Percentiles rank a stretch among this genome's conserved stretches.
phyloP scores from a whole-genome alignment of 2,888 invertebrate species.

The Sarcophaga rosellei region DNA sequence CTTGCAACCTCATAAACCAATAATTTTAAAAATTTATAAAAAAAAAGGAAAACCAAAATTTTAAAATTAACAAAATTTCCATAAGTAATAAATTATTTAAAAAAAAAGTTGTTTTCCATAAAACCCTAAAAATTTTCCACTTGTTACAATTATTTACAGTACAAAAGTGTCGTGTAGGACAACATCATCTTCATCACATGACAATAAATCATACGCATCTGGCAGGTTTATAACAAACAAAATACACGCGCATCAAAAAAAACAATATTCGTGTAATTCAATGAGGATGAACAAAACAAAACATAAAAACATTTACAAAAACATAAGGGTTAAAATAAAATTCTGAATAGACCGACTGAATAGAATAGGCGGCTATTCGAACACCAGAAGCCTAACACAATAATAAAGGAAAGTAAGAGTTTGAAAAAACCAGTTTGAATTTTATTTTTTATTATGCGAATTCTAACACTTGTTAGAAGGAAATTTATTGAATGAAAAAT shows the following conservation, averaged over 20 bases:
- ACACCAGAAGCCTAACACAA: too few species aligned
- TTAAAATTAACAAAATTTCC: too few species aligned
- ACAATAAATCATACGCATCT: constrained; percentile 66
- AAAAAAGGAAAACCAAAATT: too few species aligned
- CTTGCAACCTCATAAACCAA: too few species aligned
- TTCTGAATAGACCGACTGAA: too few species aligned
- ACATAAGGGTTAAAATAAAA: constrained; percentile 55
- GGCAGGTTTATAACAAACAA: constrained; percentile 52
- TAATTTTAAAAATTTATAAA: too few species aligned
- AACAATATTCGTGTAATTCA: constrained; percentile 35
- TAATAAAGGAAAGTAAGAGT: too few species aligned
- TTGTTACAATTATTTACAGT: constrained; percentile 39
- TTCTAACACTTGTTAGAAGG: constrained; percentile 52
- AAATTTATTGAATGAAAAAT: constrained; percentile 12
- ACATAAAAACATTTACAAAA: constrained; percentile 3
- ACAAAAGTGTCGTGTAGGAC: background rate
- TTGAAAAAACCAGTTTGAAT: constrained; percentile 10
- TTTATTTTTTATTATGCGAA: constrained; percentile 11
- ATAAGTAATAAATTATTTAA: too few species aligned
- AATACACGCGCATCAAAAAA: background rate
- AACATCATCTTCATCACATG: constrained; percentile 47
- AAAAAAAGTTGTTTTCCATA: constrained; percentile 10
- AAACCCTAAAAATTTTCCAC: constrained; percentile 53
- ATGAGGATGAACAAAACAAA: constrained; percentile 3
- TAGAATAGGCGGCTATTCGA: constrained; percentile 2